Conservation (phyloP, 2,888 invertebrate species). For the Acheta domesticus region DNA sequence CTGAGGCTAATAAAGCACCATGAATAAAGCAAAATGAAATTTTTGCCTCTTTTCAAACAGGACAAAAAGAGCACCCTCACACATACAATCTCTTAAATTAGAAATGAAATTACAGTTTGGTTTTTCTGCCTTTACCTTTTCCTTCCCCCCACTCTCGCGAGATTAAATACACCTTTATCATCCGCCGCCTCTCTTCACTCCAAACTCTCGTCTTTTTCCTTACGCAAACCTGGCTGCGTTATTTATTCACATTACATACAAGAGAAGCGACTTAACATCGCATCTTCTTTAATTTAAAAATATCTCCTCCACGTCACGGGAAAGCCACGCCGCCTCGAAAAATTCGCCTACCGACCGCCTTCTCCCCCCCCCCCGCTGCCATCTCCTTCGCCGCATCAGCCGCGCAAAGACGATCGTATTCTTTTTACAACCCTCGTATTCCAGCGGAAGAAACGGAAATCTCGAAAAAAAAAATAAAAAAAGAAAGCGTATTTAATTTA, state of each 20-base stretch:
- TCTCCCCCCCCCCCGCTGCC: neutral
- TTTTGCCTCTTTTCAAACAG: neutral
- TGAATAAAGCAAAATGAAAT: neutral
- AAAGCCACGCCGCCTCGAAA: neutral
- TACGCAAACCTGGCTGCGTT: neutral
- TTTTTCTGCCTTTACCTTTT: too few relatives aligned
- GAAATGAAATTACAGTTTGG: neutral
- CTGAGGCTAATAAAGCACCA: too few relatives aligned
- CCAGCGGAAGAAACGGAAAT: neutral
- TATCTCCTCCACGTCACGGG: neutral
- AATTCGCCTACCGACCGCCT: neutral
- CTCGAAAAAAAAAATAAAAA: neutral
- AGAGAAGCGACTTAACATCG: constrained; percentile 7
- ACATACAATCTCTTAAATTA: constrained; percentile 2
- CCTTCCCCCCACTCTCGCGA: too few relatives aligned
- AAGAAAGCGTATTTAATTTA: constrained; percentile 3
- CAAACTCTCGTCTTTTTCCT: constrained; percentile 1
- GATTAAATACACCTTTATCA: neutral
- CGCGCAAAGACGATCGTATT: neutral
- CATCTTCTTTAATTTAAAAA: constrained; percentile 18
- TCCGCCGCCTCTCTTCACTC: neutral
- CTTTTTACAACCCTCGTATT: constrained; percentile 5
- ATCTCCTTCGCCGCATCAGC: neutral
- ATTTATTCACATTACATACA: constrained; percentile 18
- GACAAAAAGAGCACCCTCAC: neutral